These are phyloP conservation scores for Caiman crocodilus DNA, from an alignment of 2,797 vertebrate species.

Conservation along the genomic window DNA sequence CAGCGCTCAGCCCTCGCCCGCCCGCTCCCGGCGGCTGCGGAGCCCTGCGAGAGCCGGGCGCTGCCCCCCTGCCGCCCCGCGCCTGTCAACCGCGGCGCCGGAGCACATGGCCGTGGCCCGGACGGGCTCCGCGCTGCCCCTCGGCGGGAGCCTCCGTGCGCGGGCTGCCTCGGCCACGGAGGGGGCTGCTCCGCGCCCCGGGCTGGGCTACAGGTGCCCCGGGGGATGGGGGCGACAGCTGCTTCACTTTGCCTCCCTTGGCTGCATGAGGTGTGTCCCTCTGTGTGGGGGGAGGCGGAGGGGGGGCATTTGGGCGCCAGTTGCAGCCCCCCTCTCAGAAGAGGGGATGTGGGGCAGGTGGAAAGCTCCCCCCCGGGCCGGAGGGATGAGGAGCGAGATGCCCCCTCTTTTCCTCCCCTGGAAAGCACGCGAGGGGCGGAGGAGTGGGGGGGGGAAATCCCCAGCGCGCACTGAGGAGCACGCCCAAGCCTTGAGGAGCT, in stretches of 20 bases:
- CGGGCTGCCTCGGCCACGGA: neutral
- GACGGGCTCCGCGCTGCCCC: no score
- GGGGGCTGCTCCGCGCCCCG: slow-evolving; percentile 25
- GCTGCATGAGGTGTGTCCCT: neutral
- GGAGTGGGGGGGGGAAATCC: neutral
- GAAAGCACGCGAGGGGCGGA: neutral
- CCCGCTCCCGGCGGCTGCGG: no score
- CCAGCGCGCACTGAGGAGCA: neutral
- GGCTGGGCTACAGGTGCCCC: neutral
- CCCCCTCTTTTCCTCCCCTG: no score
- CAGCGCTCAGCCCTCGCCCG: no score
- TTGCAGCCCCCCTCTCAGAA: neutral
- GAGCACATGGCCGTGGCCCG: no score
- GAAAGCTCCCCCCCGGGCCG: neutral
- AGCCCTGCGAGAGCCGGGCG: no score
- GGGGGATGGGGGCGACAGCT: neutral
- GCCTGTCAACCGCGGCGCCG: no score
- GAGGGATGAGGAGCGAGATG: no score
- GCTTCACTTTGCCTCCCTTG: no score
- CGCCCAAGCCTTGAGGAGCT: neutral
- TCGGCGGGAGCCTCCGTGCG: no score
- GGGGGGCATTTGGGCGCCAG: neutral
- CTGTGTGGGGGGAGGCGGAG: neutral
- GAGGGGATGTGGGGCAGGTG: neutral
- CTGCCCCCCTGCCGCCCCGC: no score